Conservation (phyloP, 2,797 vertebrate species). For the Pristis pectinata region DNA sequence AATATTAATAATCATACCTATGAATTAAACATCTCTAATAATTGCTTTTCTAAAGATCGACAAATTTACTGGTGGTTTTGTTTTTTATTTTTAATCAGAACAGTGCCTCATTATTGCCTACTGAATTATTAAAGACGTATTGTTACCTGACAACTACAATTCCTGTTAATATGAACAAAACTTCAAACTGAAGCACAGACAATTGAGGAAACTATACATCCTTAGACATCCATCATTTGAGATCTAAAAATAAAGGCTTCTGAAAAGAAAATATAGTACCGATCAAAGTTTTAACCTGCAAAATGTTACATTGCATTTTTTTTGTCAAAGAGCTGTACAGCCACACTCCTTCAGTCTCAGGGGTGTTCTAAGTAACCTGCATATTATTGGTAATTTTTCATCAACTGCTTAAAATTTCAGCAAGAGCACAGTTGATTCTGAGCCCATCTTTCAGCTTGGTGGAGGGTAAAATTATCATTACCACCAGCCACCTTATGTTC, state of each 20-base stretch:
- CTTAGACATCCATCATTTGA: background rate
- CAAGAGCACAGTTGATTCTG: background rate
- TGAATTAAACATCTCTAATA: background rate
- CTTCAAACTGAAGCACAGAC: background rate
- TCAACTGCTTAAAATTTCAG: background rate
- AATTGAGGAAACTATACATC: background rate
- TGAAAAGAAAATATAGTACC: background rate
- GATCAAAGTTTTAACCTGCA: background rate
- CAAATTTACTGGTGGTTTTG: background rate
- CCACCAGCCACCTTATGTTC: background rate
- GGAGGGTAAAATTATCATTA: background rate
- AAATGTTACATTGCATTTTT: background rate
- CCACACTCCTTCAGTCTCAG: background rate
- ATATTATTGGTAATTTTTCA: background rate
- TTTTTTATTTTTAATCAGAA: no score
- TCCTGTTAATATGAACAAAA: background rate
- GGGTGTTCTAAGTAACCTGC: background rate
- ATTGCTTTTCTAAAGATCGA: background rate
- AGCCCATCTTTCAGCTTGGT: background rate
- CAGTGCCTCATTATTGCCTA: no score
- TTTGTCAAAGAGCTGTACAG: background rate
- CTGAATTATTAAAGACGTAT: background rate
- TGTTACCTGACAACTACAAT: background rate
- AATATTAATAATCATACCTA: background rate
- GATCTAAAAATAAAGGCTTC: background rate